These are phyloP conservation scores for Castor canadensis DNA, from an alignment of 2,113 vertebrate genomes.

Conservation along the genomic window DNA sequence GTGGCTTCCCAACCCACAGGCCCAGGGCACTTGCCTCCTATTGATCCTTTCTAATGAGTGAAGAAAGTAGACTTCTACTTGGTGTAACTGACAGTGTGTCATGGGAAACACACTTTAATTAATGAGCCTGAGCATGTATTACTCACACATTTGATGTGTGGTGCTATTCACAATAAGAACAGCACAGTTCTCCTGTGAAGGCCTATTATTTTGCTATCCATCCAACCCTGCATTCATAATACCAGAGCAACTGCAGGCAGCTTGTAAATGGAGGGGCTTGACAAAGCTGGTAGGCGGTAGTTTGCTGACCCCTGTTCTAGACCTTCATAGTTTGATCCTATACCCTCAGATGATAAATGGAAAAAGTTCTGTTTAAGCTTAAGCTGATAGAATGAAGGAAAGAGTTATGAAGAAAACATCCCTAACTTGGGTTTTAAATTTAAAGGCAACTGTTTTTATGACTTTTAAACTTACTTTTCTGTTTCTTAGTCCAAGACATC, in stretches of 20 bases:
- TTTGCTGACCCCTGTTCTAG: neutral
- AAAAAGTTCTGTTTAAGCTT: neutral
- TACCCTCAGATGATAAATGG: neutral
- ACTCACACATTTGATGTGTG: neutral
- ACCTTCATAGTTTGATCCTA: neutral
- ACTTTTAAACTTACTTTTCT: constrained; percentile 72
- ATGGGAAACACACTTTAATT: neutral
- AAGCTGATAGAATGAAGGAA: neutral
- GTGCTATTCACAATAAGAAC: neutral
- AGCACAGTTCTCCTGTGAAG: neutral
- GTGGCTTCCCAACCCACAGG: neutral
- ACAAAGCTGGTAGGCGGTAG: neutral
- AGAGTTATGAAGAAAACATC: neutral
- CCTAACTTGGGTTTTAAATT: constrained; percentile 36
- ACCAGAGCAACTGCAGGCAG: neutral
- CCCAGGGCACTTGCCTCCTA: neutral
- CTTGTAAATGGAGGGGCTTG: neutral
- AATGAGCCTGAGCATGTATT: neutral
- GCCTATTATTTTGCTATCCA: neutral
- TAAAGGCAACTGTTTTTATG: constrained; percentile 36
- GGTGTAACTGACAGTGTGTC: neutral
- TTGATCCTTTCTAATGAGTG: neutral
- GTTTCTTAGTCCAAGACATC: constrained; percentile 86
- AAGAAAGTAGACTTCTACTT: neutral
- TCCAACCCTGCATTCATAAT: neutral